A percentile compares a stretch with the other conserved stretches of the same genome.
These are phyloP conservation scores for Tinamus guttatus DNA, from an alignment of 2,113 vertebrate species.

Conservation along the genomic window DNA sequence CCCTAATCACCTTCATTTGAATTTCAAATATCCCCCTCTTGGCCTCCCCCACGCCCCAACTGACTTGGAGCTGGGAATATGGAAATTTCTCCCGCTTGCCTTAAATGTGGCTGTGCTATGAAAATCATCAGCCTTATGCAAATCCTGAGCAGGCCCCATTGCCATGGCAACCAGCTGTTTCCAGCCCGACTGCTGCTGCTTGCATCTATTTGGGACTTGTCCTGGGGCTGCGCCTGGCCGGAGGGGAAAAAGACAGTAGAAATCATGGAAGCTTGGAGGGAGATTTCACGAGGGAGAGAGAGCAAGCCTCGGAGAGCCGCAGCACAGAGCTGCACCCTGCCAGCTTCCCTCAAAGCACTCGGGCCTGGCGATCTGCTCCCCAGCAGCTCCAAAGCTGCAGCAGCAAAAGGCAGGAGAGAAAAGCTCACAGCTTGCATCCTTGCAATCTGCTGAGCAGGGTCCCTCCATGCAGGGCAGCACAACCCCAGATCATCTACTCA, in stretches of 20 bases:
- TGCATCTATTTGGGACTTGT: neutral
- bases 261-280: slow-evolving; percentile 23
- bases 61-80: slow-evolving; percentile 85
- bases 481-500: neutral
- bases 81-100: slow-evolving; percentile 86
- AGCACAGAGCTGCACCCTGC: neutral
- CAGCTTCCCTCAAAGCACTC: slow-evolving; percentile 65
- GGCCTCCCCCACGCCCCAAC: slow-evolving; percentile 74
- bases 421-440: neutral
- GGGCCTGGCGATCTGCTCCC: neutral
- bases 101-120: slow-evolving; percentile 90
- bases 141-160: slow-evolving; percentile 77
- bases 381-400: neutral
- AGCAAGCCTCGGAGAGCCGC: slow-evolving; percentile 28
- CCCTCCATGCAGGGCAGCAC: fast-evolving
- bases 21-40: slow-evolving; percentile 88
- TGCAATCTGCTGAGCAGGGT: neutral
- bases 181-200: slow-evolving; percentile 39
- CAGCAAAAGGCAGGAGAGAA: neutral
- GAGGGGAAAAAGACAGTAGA: slow-evolving; percentile 30
- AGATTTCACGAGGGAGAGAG: slow-evolving; percentile 52
- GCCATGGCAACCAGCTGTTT: slow-evolving; percentile 80
- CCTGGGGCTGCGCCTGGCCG: slow-evolving; percentile 42
- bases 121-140: slow-evolving; percentile 93
- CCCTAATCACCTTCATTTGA: slow-evolving; percentile 89